phyloP scores from a whole-genome alignment of 2,888 invertebrate species.

The Nowickia ferox region DNA sequence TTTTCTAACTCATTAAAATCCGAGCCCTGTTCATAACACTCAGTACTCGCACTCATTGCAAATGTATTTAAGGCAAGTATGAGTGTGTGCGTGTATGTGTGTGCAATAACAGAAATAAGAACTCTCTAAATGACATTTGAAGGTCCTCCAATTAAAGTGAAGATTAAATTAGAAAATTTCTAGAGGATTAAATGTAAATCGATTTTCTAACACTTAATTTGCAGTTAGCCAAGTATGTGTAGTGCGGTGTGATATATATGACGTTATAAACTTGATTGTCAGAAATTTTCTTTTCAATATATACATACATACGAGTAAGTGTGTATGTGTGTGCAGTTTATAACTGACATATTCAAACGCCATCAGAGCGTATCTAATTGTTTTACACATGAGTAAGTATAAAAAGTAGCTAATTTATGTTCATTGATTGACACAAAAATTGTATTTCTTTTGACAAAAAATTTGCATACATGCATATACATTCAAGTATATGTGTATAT shows the following conservation, averaged over 20 bases:
- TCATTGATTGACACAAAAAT: not conserved
- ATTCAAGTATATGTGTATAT: too few relatives aligned
- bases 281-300: not conserved
- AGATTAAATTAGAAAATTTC: constrained; percentile 50
- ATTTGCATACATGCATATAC: not conserved
- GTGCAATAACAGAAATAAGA: not conserved
- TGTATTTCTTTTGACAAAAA: not conserved
- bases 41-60: not conserved
- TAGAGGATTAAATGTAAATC: constrained; percentile 43
- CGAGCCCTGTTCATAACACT: not conserved
- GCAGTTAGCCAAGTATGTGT: not conserved
- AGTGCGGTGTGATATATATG: not conserved
- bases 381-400: not conserved
- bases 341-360: constrained; percentile 22
- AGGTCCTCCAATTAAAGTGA: constrained; percentile 33
- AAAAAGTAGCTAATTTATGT: not conserved
- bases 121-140: constrained; percentile 36
- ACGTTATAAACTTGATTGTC: not conserved
- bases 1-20: too few relatives aligned
- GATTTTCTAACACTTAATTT: constrained; percentile 32
- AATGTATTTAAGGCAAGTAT: not conserved
- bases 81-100: not conserved
- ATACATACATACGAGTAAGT: too few relatives aligned
- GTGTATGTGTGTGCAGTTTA: not conserved
- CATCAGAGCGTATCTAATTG: not conserved